Evolutionary conservation across 2,888 invertebrate species (phyloP), one percentile per base, ranked within the genome.

Genomic region (Xylophagus ater): DNA sequence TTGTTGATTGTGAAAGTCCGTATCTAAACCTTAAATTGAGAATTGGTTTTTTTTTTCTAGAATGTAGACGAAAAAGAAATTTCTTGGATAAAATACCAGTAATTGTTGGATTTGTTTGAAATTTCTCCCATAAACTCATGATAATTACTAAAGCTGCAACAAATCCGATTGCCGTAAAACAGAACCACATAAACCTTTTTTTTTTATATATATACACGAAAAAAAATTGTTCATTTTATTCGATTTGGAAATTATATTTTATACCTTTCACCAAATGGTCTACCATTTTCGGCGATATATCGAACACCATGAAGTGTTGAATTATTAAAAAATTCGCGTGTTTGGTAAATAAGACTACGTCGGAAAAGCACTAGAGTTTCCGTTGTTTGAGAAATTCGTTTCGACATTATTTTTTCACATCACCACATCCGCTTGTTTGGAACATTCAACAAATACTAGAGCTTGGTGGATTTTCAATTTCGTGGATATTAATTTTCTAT

Each of bases 181-280:
- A 70, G 54, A 85, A 81, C 86, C 86, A 86, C 72, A 81, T 75
- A 53, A 84, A 76, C 57, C 84, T 85, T 30, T n/a, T n/a, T n/a
- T n/a, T n/a, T n/a, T n/a, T n/a, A n/a, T n/a, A n/a, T n/a, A n/a
- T n/a, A n/a, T n/a, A n/a, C n/a, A n/a, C n/a, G n/a, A n/a, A n/a
- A n/a, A n/a, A n/a, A n/a, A n/a, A n/a, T n/a, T n/a, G n/a, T n/a
- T n/a, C n/a, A n/a, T n/a, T n/a, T n/a, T n/a, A n/a, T n/a, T n/a
- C n/a, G n/a, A n/a, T n/a, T n/a, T n/a, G n/a, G 28, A 24, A 25
- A 15, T 31, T 24, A 3, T 12, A n/a, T n/a, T n/a, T 23, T 33
- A 37, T 23, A 83, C 84, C 80, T 82, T 66, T 86, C 85, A 55
- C 78, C 76, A 57, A 80, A 74, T 2, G 84, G 82, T 32, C 84